These are phyloP conservation scores for Okamejei kenojei DNA, from an alignment of 2,797 vertebrate species.

Conservation along the genomic window DNA sequence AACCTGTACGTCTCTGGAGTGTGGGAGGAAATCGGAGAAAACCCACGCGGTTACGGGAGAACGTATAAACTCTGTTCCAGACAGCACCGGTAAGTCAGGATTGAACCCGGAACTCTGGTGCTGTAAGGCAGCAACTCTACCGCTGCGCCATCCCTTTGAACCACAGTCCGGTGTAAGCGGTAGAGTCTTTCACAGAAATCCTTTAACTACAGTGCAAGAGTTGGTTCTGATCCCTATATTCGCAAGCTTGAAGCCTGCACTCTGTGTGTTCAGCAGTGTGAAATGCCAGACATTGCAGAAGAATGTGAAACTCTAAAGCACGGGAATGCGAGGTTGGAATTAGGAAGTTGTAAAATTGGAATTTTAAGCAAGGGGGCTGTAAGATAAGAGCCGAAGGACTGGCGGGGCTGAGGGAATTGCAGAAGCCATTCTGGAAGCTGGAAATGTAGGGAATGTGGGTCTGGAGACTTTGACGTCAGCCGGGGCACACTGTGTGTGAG, in stretches of 20 bases:
- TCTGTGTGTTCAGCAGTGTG: background rate
- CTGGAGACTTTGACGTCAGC: background rate
- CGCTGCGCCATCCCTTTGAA: no score
- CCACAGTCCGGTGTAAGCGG: background rate
- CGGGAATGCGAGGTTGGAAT: background rate
- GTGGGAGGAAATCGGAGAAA: no score
- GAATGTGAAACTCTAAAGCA: background rate
- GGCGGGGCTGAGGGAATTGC: background rate
- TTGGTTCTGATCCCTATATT: background rate
- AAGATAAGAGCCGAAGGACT: background rate
- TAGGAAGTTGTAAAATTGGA: background rate
- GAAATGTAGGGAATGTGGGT: background rate
- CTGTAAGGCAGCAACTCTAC: no score
- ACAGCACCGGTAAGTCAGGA: no score
- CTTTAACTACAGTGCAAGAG: background rate
- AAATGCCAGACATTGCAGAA: background rate
- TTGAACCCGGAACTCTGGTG: no score
- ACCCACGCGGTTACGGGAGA: no score
- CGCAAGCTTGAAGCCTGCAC: background rate
- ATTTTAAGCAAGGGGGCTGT: background rate
- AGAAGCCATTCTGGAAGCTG: constrained; percentile 11
- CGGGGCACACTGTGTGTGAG: background rate
- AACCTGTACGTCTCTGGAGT: no score
- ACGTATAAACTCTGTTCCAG: no score
- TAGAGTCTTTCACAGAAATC: background rate